Percentiles rank a stretch among this genome's conserved stretches.
phyloP scores from a whole-genome alignment of 2,797 vertebrate genomes.

The Propithecus perrieri region DNA sequence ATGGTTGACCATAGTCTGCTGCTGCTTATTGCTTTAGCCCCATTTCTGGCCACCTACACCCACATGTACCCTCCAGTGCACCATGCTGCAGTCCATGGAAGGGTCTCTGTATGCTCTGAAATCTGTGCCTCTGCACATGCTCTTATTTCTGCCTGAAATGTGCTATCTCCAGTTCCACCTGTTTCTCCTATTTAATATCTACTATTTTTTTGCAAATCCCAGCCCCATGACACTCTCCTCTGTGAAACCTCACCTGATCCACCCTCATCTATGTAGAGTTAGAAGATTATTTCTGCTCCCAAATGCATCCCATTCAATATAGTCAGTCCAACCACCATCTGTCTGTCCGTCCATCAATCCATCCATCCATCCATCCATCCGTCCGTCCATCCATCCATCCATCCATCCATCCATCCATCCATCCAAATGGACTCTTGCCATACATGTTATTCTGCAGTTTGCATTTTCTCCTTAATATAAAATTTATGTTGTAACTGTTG shows the following conservation, averaged over 20 bases:
- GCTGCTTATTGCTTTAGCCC: not conserved
- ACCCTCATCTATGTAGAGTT: not conserved
- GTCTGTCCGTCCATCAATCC: not conserved
- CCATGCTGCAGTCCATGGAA: not conserved
- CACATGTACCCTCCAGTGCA: not conserved
- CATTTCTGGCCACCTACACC: not conserved
- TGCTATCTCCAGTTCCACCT: not conserved
- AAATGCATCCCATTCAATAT: not conserved
- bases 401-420: not conserved
- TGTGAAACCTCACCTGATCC: not conserved
- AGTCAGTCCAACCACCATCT: no score
- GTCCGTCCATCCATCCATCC: not conserved
- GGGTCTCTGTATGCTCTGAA: not conserved
- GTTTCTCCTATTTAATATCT: not conserved
- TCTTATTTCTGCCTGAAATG: not conserved
- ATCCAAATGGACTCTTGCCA: not conserved
- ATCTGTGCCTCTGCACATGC: not conserved
- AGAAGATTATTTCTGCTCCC: conserved; percentile 31
- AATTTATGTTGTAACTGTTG: not conserved
- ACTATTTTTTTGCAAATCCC: not conserved
- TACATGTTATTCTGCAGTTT: not conserved
- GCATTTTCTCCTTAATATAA: not conserved
- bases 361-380: not conserved
- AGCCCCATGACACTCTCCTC: not conserved
- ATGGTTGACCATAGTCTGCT: not conserved